Conservation (phyloP, 2,888 invertebrate species). For the Drosophila pegasa region DNA sequence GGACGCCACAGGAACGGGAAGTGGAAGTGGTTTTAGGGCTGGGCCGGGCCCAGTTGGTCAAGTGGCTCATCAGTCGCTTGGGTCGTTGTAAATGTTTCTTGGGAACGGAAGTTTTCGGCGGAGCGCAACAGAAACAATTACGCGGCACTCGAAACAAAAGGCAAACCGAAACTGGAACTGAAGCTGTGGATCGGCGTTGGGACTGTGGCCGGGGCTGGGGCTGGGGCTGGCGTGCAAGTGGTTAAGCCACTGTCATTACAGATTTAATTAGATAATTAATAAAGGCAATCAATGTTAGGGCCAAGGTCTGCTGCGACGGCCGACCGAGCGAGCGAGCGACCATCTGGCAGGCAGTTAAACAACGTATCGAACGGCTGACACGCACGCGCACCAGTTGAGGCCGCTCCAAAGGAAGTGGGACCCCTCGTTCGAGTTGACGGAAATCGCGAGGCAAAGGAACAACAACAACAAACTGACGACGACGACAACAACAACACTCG, state of each 20-base stretch:
- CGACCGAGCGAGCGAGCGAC: no score
- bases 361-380: slow-evolving; percentile 51
- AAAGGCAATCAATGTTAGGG: slow-evolving; percentile 75
- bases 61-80: slow-evolving; percentile 2
- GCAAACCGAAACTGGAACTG: slow-evolving; percentile 8
- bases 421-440: slow-evolving; percentile 59
- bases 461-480: slow-evolving; percentile 27
- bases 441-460: slow-evolving; percentile 68
- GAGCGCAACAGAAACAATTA: slow-evolving; percentile 64
- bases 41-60: slow-evolving; percentile 14
- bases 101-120: slow-evolving; percentile 75
- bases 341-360: slow-evolving; percentile 62
- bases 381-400: slow-evolving; percentile 67
- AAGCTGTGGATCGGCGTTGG: not conserved
- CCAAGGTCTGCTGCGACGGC: slow-evolving; percentile 21
- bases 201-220: not conserved
- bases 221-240: slow-evolving; percentile 40
- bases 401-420: slow-evolving; percentile 71
- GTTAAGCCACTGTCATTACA: slow-evolving; percentile 67
- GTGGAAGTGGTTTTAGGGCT: slow-evolving; percentile 75
- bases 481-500: slow-evolving; percentile 41
- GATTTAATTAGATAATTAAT: slow-evolving; percentile 82
- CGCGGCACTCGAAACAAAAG: slow-evolving; percentile 60
- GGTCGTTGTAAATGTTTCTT: slow-evolving; percentile 46
- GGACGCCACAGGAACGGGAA: slow-evolving; percentile 57